phyloP scores from a whole-genome alignment of 2,888 invertebrate species.

The Meta bourneti region DNA sequence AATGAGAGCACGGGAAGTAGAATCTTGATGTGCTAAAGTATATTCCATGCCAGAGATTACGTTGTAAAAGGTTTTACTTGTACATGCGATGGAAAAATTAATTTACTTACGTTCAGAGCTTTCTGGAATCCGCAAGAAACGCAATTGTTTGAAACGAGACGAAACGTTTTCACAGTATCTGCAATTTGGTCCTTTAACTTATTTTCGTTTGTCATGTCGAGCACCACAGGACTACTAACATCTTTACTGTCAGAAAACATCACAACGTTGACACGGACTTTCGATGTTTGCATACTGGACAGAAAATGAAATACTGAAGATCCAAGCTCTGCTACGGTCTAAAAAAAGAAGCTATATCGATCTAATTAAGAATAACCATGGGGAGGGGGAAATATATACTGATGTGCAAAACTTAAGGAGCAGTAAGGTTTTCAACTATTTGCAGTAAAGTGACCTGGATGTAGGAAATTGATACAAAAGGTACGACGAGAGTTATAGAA shows the following conservation, averaged over 20 bases:
- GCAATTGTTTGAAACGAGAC: conserved; percentile 2
- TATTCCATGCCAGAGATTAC: neutral
- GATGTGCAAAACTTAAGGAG: too few species aligned
- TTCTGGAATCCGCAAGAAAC: conserved; percentile 48
- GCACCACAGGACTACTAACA: neutral
- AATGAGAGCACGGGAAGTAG: neutral
- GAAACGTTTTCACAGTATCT: neutral
- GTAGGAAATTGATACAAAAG: too few species aligned
- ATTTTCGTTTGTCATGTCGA: conserved; percentile 9
- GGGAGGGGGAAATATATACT: too few species aligned
- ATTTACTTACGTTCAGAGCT: conserved; percentile 54
- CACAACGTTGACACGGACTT: conserved; percentile 15
- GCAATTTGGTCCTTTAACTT: neutral
- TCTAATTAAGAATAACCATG: too few species aligned
- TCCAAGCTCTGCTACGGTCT: conserved; percentile 35
- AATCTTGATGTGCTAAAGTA: neutral
- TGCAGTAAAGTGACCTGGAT: too few species aligned
- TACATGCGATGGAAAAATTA: too few species aligned
- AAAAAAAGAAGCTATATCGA: neutral
- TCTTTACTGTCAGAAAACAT: conserved; percentile 50
- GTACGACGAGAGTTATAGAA: too few species aligned
- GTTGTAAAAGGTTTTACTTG: neutral
- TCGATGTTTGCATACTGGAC: neutral
- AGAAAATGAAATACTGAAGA: conserved; percentile 38
- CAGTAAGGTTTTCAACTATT: too few species aligned